A percentile compares a stretch with the other conserved stretches of the same genome.
Conservation (phyloP, 2,113 vertebrate genomes). For the Xenopus tropicalis region DNA sequence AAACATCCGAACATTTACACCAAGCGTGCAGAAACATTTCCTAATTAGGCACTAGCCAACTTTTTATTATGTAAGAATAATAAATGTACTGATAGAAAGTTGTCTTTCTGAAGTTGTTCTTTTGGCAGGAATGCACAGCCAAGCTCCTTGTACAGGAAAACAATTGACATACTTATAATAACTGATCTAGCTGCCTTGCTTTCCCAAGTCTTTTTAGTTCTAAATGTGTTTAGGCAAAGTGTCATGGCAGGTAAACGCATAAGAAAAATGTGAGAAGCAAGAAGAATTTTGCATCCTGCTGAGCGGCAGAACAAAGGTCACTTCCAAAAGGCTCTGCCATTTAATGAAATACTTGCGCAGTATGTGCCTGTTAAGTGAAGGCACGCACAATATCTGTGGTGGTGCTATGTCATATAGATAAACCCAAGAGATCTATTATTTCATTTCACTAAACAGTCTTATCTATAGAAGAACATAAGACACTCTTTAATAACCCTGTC, state of each 20-base stretch:
- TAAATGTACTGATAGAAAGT: conserved; percentile 66
- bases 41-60: conserved; percentile 75
- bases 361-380: conserved; percentile 24
- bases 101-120: conserved; percentile 75
- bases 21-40: conserved; percentile 63
- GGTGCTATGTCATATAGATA: background rate
- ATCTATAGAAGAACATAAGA: background rate
- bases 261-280: conserved; percentile 51
- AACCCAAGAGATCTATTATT: conserved; percentile 12
- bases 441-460: background rate
- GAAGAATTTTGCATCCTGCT: conserved; percentile 28
- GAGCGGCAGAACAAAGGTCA: conserved; percentile 28
- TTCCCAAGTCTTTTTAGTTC: conserved; percentile 50
- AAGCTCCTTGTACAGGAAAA: conserved; percentile 60
- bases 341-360: conserved; percentile 54
- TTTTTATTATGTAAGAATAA: conserved; percentile 61
- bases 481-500: background rate
- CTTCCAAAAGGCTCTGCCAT: conserved; percentile 50
- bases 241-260: conserved; percentile 52
- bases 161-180: conserved; percentile 61
- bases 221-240: conserved; percentile 50
- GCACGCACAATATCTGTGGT: conserved; percentile 10
- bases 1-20: conserved; percentile 53
- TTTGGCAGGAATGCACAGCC: conserved; percentile 69
- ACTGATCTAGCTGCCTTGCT: conserved; percentile 52